Evolutionary conservation across 2,797 vertebrate species (phyloP).

Genomic region (Cheirogaleus major): DNA sequence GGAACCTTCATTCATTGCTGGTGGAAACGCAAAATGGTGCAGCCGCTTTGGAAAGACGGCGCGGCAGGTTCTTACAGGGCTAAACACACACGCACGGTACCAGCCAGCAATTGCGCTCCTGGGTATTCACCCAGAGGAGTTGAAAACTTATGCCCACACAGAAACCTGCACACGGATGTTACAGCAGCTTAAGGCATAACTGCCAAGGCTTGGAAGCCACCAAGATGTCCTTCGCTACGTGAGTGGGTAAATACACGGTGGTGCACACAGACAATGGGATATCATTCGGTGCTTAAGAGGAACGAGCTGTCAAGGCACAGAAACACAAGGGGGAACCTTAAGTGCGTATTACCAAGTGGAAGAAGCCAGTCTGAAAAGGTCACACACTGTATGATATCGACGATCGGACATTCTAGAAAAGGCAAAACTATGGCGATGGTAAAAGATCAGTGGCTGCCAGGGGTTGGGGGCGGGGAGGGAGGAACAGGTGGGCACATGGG

Average conservation of each 20-base stretch:
- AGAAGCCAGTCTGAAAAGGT: neutral
- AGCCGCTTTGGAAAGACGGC: neutral
- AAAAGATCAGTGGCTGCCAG: neutral
- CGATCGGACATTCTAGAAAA: neutral
- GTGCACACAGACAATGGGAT: neutral
- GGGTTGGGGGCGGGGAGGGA: neutral
- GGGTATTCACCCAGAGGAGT: neutral
- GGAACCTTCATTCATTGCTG: neutral
- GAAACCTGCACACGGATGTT: neutral
- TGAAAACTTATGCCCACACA: neutral
- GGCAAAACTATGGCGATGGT: neutral
- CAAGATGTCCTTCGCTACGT: neutral
- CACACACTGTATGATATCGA: neutral
- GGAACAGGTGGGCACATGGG: accelerated
- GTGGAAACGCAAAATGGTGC: neutral
- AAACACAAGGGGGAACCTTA: accelerated
- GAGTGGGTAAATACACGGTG: neutral
- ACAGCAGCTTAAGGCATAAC: neutral
- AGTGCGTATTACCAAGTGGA: accelerated
- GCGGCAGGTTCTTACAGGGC: neutral
- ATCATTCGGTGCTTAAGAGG: neutral
- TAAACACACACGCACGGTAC: neutral
- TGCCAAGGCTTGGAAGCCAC: neutral
- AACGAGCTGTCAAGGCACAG: neutral
- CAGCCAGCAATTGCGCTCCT: neutral